Base-by-base conservation (phyloP, 2,888 invertebrate genomes). In the Tanytarsus gracilentus region DNA sequence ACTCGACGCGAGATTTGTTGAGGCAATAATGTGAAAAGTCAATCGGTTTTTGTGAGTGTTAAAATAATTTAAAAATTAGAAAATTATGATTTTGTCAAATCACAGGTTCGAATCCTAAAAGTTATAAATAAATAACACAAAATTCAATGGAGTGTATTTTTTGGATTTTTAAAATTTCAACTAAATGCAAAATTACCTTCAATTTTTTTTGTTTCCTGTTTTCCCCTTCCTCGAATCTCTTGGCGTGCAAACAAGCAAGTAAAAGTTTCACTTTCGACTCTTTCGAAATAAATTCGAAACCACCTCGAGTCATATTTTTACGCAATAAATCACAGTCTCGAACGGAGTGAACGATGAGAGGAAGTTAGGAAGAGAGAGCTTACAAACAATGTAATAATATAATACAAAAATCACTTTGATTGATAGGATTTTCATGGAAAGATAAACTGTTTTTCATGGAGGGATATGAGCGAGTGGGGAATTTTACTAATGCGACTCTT, bases 371-470 rank as follows among this genome's bases (percentile, higher is more conserved):
- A 18, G 21, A 23, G 30, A 53, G 21, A 36, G 11, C 11, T n/a
- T 26, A 56, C 55, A 56, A 56, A 56, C 26, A 56, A 26, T 39
- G 55, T 56, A 56, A 56, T 56, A 56, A 56, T 56, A 56, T 39
- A 25, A 26, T 25, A 44, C 44, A 44, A 44, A 14, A 56, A 52
- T 36, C 39, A 39, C 55, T 56, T 56, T 56, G 55, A 56, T 56
- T 56, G 55, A 56, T 56, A 56, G 55, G 26, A 40, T 26, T 56
- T 56, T 56, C 40, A 56, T 56, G 55, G 55, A 26, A 56, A 56
- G 55, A 25, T 26, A 39, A 56, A 56, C 26, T 40, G 55, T 44
- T 40, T 40, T 40, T 40, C 2, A 16, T 40, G 3, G 14, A 2
- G 5, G 23, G 6, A 14, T 14, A 5, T 1, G 36, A 9, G 36